phyloP scores from a whole-genome alignment of 2,797 vertebrate genomes.

The Schizothorax lantsangensis region DNA sequence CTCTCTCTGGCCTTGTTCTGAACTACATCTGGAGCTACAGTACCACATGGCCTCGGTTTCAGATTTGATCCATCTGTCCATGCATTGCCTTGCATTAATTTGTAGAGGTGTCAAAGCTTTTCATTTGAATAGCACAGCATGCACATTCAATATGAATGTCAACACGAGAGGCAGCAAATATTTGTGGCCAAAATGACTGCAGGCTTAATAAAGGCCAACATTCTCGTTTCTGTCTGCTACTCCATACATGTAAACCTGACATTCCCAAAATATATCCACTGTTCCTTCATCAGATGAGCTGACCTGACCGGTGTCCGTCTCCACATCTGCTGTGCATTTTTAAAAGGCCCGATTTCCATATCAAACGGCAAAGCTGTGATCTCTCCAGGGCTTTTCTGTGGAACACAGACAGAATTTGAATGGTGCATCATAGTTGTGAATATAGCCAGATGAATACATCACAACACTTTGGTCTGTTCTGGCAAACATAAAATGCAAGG shows the following conservation, averaged over 20 bases:
- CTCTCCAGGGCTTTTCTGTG: slow-evolving; percentile 56
- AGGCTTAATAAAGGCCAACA: slow-evolving; percentile 5
- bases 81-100: slow-evolving; percentile 7
- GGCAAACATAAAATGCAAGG: slow-evolving; percentile 9
- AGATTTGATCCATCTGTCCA: slow-evolving; percentile 23
- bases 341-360: slow-evolving; percentile 75
- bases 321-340: slow-evolving; percentile 69
- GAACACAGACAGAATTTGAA: slow-evolving; percentile 67
- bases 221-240: background rate
- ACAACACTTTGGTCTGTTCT: slow-evolving; percentile 4
- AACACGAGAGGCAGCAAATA: background rate
- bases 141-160: slow-evolving; percentile 18
- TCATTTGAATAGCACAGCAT: background rate
- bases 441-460: slow-evolving; percentile 32
- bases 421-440: slow-evolving; percentile 61
- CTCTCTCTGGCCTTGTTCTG: slow-evolving; percentile 19
- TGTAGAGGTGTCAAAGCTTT: slow-evolving; percentile 4
- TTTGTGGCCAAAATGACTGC: slow-evolving; percentile 25
- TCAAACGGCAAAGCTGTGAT: slow-evolving; percentile 71
- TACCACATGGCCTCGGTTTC: slow-evolving; percentile 11
- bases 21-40: background rate
- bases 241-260: slow-evolving; percentile 15
- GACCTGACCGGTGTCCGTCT: slow-evolving; percentile 46
- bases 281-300: slow-evolving; percentile 29
- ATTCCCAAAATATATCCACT: slow-evolving; percentile 28